These are phyloP conservation scores for Brachypteracias leptosomus DNA, from an alignment of 2,113 vertebrate genomes.

Conservation along the genomic window DNA sequence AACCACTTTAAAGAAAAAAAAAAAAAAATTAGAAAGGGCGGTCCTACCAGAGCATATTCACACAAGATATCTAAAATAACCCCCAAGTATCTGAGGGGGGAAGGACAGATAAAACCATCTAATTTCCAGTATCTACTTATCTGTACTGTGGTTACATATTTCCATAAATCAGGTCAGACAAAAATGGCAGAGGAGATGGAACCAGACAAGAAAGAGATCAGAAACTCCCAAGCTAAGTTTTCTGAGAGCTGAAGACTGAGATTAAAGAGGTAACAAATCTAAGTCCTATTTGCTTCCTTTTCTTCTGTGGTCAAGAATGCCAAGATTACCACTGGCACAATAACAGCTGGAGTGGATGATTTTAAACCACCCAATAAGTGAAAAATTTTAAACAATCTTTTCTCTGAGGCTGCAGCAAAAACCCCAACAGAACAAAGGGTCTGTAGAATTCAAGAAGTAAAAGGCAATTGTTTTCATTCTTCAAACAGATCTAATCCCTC, in stretches of 20 bases:
- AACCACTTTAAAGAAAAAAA: background rate
- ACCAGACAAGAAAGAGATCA: background rate
- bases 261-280: background rate
- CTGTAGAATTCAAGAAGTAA: background rate
- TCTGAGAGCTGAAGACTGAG: background rate
- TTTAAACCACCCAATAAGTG: background rate
- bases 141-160: background rate
- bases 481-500: background rate
- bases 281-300: background rate
- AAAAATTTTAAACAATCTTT: background rate
- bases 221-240: background rate
- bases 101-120: background rate
- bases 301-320: background rate
- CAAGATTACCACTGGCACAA: background rate
- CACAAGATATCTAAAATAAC: background rate
- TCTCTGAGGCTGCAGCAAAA: background rate
- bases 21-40: rapidly evolving
- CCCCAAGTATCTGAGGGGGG: rapidly evolving
- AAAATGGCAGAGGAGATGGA: background rate
- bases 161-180: background rate
- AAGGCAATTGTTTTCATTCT: background rate
- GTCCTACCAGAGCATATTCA: background rate
- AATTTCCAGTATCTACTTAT: background rate
- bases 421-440: background rate
- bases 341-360: background rate